Percentiles rank a stretch among this genome's conserved stretches.
phyloP scores from a whole-genome alignment of 2,797 vertebrate species.

The Vultur gryphus region DNA sequence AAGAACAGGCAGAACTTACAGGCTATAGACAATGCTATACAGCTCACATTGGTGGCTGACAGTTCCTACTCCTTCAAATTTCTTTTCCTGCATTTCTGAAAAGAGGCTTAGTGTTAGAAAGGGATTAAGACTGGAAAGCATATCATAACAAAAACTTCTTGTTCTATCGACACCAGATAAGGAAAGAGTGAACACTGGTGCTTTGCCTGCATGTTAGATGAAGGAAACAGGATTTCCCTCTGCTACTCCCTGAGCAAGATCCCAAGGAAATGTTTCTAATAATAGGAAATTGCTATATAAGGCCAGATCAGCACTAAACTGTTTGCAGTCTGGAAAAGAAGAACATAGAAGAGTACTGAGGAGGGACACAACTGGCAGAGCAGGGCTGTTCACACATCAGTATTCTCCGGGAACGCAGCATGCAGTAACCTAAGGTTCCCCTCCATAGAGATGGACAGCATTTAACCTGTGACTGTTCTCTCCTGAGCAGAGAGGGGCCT shows the following conservation, averaged over 20 bases:
- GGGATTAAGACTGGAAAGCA: neutral
- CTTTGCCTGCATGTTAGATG: constrained; percentile 8
- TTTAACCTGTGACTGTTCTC: neutral
- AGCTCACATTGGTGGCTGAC: neutral
- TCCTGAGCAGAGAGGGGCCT: neutral
- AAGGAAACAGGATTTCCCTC: constrained; percentile 74
- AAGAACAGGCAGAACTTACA: neutral
- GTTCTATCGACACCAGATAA: constrained; percentile 14
- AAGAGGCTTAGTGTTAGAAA: constrained; percentile 28
- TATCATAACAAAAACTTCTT: constrained; percentile 26
- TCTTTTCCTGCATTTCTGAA: constrained; percentile 19
- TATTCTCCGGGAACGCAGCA: neutral
- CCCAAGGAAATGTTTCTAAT: constrained; percentile 73
- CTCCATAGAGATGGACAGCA: neutral
- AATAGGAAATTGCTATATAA: constrained; percentile 74
- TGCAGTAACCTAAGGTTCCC: neutral
- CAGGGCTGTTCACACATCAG: neutral
- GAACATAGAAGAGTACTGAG: neutral
- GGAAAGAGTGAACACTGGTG: constrained; percentile 14
- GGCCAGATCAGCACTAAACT: constrained; percentile 60
- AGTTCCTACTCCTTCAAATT: neutral
- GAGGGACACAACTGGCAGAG: neutral
- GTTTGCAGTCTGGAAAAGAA: constrained; percentile 54
- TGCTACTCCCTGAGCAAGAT: constrained; percentile 63
- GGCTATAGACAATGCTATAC: neutral